Evolutionary conservation across 2,888 invertebrate species (phyloP), one percentile per base, ranked within the genome.

Genomic region (Prosopocoilus inquinatus): DNA sequence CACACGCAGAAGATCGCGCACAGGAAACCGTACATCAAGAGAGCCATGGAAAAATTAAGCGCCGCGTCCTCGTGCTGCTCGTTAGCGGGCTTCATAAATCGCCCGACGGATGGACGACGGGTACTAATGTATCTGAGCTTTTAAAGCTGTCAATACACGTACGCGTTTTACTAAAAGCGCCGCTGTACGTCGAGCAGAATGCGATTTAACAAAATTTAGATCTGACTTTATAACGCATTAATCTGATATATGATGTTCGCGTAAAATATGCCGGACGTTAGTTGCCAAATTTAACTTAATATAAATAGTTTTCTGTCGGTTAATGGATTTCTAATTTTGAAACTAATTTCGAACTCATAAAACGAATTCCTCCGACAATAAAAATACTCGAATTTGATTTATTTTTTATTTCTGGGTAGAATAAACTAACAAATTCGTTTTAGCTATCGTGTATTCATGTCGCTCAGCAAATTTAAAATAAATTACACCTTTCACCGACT

Each of bases 11-110:
- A 59, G 55, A 55, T 32, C 61, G 56, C 57, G 58, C 61, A 61
- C 63, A 61, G 63, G 61, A 63, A 63, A 63, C 58, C 59, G 58
- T 63, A 58, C 59, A 61, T 63, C 63, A 63, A 61, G 61, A 52
- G 54, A n/a, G 55, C 58, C 57, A 57, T 62, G 45, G 45, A 59
- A 56, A 61, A 59, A 49, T 54, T 58, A 49, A 59, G 59, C 54
- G 59, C 55, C 57, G 53, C 50, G 56, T 59, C 54, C 58, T 54
- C 59, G 54, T 59, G 60, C 58, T 55, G 55, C 41, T 55, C 53
- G 50, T 59, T 60, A 55, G 56, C 49, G 44, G 55, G 48, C 51
- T 60, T 50, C 59, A 59, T 62, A 60, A 60, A 62, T 62, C 55
- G 51, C 44, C 16, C 33, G 50, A 47, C 34, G 47, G 46, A 55